A percentile compares a stretch with the other conserved stretches of the same genome.
Evolutionary conservation across 2,888 invertebrate species (phyloP).

Genomic region (Scelioninae gen. 1): DNA sequence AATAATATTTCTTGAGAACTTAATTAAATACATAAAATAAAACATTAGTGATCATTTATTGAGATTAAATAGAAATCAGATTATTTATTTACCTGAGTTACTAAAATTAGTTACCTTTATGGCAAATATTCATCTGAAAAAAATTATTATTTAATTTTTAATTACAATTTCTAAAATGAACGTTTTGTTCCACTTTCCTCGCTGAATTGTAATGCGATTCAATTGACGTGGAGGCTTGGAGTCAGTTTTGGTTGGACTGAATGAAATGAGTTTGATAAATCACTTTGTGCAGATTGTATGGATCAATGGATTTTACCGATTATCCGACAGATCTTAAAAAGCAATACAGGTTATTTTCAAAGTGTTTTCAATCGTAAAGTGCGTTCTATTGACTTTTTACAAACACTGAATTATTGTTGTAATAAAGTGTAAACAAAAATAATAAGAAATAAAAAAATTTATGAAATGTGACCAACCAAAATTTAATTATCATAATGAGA

Average conservation of each 20-base stretch:
- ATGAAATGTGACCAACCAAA: constrained; percentile 21
- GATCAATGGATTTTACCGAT: constrained; percentile 36
- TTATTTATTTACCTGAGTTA: too few relatives aligned
- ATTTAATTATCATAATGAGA: constrained; percentile 7
- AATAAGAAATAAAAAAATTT: not conserved
- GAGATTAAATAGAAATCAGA: too few relatives aligned
- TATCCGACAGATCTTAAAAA: constrained; percentile 36
- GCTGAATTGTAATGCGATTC: constrained; percentile 28
- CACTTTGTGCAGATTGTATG: constrained; percentile 60
- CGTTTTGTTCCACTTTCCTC: constrained; percentile 14
- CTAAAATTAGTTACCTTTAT: too few relatives aligned
- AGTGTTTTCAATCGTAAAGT: not conserved
- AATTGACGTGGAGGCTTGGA: constrained; percentile 27
- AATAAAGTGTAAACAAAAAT: constrained; percentile 1
- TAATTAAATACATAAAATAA: too few relatives aligned
- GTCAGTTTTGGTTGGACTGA: constrained; percentile 39
- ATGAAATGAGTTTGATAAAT: constrained; percentile 27
- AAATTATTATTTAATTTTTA: not conserved
- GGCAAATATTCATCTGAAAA: too few relatives aligned
- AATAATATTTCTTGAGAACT: too few relatives aligned
- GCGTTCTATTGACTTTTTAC: constrained; percentile 33
- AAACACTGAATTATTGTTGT: constrained; percentile 40
- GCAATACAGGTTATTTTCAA: constrained; percentile 7
- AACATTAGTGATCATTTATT: too few relatives aligned
- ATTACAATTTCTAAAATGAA: not conserved